A percentile compares a stretch with the other conserved stretches of the same genome.
Conservation (phyloP, 2,797 vertebrate genomes). For the Spheniscus humboldti region DNA sequence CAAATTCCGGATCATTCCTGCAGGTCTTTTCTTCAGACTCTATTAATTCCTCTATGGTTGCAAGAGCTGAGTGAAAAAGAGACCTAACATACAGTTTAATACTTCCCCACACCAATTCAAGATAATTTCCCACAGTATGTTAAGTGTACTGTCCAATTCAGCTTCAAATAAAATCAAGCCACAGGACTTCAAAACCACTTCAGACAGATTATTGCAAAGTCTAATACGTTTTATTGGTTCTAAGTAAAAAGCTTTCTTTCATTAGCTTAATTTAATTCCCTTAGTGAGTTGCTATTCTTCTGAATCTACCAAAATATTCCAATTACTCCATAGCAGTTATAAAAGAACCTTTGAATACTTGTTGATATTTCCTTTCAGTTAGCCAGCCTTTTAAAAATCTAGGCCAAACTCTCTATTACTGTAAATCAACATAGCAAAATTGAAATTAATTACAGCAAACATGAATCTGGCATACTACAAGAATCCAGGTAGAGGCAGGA, state of each 20-base stretch:
- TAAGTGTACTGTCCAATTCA: not conserved
- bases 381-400: not conserved
- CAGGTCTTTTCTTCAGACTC: not conserved
- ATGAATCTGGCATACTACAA: not conserved
- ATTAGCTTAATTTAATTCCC: slow-evolving; percentile 41
- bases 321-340: not conserved
- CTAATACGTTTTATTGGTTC: not conserved
- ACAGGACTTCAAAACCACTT: slow-evolving; percentile 3
- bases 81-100: not conserved
- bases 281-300: slow-evolving; percentile 7
- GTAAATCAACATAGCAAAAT: not conserved
- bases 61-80: not conserved
- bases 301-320: slow-evolving; percentile 19
- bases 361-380: not conserved
- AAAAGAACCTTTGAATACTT: not conserved
- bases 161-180: slow-evolving; percentile 31
- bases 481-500: not conserved
- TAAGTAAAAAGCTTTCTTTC: slow-evolving; percentile 40
- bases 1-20: not conserved
- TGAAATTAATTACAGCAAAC: not conserved
- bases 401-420: not conserved
- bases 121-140: not conserved
- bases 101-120: not conserved
- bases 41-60: not conserved
- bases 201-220: slow-evolving; percentile 18